A percentile compares a stretch with the other conserved stretches of the same genome.
phyloP scores from a whole-genome alignment of 1,140 invertebrate species.

The Bombus vancouverensis region DNA sequence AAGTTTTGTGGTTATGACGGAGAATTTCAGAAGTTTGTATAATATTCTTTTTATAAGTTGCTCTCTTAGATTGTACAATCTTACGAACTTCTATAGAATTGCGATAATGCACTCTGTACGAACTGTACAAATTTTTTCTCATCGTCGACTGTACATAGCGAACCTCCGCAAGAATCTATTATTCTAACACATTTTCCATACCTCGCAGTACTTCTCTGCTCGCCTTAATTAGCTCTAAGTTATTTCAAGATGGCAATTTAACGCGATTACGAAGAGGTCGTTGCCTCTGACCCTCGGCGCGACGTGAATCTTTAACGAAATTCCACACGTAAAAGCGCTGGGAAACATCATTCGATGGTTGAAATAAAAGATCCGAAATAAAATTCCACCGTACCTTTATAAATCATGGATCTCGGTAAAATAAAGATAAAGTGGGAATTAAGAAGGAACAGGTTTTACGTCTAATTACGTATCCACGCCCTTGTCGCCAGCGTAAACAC shows the following conservation, averaged over 20 bases:
- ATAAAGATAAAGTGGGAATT: conserved; percentile 23
- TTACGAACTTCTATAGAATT: no score
- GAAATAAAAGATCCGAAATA: not conserved
- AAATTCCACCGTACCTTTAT: not conserved
- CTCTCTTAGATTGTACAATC: not conserved
- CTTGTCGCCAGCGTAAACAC: conserved; percentile 44
- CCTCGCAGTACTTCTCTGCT: not conserved
- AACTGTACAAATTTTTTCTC: not conserved
- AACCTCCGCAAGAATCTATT: not conserved
- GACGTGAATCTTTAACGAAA: not conserved
- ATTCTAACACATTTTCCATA: not conserved
- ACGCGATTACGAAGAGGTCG: not conserved
- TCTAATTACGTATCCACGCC: conserved; percentile 54
- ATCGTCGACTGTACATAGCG: no score
- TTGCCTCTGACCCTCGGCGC: not conserved
- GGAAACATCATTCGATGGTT: not conserved
- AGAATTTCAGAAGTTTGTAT: not conserved
- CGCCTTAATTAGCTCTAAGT: not conserved
- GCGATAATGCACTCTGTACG: no score
- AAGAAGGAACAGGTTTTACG: conserved; percentile 35
- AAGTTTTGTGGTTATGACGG: not conserved
- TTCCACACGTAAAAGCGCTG: not conserved
- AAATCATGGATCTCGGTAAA: not conserved
- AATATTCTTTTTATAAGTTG: not conserved
- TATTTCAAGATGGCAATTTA: not conserved